phyloP scores from a whole-genome alignment of 2,797 vertebrate species.

The Chelon auratus region DNA sequence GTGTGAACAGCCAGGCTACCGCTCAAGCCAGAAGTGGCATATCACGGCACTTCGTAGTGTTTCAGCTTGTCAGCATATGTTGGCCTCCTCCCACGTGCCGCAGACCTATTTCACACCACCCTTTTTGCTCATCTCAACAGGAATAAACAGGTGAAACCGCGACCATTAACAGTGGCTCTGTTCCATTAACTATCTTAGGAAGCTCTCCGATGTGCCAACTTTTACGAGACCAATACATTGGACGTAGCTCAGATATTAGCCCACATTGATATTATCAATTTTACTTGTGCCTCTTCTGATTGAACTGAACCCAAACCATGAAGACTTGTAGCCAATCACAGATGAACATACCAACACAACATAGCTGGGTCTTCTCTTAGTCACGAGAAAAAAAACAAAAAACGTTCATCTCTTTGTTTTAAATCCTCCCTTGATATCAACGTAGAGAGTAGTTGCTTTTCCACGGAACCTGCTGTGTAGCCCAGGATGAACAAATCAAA shows the following conservation, averaged over 20 bases:
- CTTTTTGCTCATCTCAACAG: background rate
- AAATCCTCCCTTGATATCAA: no score
- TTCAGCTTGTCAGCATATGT: background rate
- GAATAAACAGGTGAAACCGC: background rate
- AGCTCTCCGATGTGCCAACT: background rate
- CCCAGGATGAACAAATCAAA: no score
- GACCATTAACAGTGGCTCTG: background rate
- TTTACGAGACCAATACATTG: background rate
- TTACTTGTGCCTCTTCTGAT: background rate
- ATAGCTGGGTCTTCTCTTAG: no score
- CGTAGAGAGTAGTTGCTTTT: no score
- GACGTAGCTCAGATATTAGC: background rate
- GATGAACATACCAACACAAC: no score
- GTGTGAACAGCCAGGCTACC: no score
- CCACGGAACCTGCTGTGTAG: no score
- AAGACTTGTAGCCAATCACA: no score
- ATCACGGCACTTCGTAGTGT: no score
- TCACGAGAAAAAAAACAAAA: no score
- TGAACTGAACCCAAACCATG: background rate
- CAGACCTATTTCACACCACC: background rate
- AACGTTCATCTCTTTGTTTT: no score
- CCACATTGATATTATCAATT: background rate
- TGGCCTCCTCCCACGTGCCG: background rate
- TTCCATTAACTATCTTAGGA: background rate
- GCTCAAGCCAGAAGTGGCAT: no score